Conservation (phyloP, 2,113 vertebrate species). For the Periophthalmodon schlosseri region DNA sequence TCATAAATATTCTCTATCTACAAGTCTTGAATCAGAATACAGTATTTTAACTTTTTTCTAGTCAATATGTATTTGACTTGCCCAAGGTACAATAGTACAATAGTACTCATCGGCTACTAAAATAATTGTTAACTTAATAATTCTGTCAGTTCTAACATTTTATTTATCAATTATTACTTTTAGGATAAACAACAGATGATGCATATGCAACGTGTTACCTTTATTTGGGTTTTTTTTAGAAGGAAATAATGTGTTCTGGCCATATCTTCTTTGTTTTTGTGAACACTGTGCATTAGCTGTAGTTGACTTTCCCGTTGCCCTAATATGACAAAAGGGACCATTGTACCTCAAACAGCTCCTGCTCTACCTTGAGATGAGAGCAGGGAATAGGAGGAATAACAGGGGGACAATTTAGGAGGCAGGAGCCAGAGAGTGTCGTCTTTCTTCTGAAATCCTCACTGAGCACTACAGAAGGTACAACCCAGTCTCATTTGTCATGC, state of each 20-base stretch:
- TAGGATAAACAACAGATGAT: too few relatives aligned
- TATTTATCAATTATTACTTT: background rate
- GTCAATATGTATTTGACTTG: too few relatives aligned
- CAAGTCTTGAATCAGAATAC: too few relatives aligned
- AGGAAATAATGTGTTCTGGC: too few relatives aligned
- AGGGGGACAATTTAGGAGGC: constrained; percentile 44
- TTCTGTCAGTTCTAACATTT: background rate
- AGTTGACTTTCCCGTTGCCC: constrained; percentile 44
- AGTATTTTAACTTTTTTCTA: too few relatives aligned
- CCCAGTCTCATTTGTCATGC: constrained; percentile 26
- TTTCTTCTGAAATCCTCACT: constrained; percentile 20
- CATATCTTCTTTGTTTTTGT: constrained; percentile 30
- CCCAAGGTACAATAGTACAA: too few relatives aligned
- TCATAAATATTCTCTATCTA: too few relatives aligned
- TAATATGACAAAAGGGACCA: constrained; percentile 29
- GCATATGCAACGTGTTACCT: background rate
- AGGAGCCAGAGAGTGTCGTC: constrained; percentile 16
- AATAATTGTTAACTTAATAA: too few relatives aligned
- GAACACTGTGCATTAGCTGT: constrained; percentile 29
- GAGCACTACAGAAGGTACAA: constrained; percentile 23
- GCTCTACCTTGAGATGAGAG: constrained; percentile 48
- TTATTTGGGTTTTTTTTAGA: too few relatives aligned
- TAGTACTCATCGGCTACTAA: too few relatives aligned
- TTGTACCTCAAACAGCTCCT: constrained; percentile 48
- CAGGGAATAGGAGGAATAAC: constrained; percentile 54